Base-by-base conservation (phyloP, 2,888 invertebrate genomes). In the Drosophila prostipennis region DNA sequence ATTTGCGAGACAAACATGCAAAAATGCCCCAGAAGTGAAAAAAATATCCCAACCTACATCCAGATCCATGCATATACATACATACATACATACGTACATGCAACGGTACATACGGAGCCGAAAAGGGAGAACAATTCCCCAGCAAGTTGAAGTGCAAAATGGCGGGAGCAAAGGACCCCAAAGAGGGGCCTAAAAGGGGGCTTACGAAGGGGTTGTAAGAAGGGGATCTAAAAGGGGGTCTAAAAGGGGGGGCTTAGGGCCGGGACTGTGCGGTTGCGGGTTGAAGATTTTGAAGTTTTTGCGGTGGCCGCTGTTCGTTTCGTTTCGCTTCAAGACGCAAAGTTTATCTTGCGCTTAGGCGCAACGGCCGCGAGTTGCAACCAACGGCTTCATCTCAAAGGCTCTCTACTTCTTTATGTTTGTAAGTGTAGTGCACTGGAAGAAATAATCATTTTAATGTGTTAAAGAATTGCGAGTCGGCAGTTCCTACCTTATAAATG, bases 1-100 rank as follows among this genome's bases (percentile, higher is more conserved):
- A 84, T 87, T 84, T 84, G 77, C 76, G 87, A 79, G 87, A 81
- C 85, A 81, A 83, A 84, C 82, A 87, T 81, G 79, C 84, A 81
- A 81, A 81, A 86, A 86, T 86, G 76, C 78, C 72, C 79, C 77
- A 70, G 64, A 63, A 72, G 72, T 72, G 72, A 56, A 64, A 64
- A 60, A 70, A 57, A 51, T 58, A 68, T 64, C 23, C 64, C 77
- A 80, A 78, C 81, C 84, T 79, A 80, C 76, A 72, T 70, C 43
- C 60, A 63, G 52, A 60, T 51, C 64, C 60, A 49, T 60, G 70
- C 42, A 54, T 32, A 53, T 40, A 26, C 29, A 64, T n/a, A 40
- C 2, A 43, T 34, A 26, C 29, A 64, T n/a, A 19, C 19, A 19
- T 19, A 19, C 19, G 2, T 19, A 43, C 0, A 48, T 43, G 53